Percentiles rank a stretch among this genome's conserved stretches.
Evolutionary conservation across 2,113 vertebrate species (phyloP).

Genomic region (Coptodon bakossiorum): DNA sequence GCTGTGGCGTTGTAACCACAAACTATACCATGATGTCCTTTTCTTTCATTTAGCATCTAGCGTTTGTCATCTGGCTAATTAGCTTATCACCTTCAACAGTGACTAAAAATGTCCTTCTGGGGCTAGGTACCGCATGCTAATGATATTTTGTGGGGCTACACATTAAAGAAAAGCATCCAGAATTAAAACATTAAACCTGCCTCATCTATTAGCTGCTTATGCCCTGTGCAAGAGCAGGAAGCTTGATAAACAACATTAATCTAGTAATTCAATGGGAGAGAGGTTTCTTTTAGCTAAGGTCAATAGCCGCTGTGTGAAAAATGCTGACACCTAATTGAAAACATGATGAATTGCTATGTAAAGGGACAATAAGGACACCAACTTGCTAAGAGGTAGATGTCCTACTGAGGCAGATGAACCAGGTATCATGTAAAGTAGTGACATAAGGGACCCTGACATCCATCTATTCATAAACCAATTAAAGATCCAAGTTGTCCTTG

Average conservation of each 20-base stretch:
- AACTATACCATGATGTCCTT: neutral
- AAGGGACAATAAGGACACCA: neutral
- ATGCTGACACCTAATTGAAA: neutral
- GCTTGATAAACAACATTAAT: neutral
- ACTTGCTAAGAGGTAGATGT: neutral
- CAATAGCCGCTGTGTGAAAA: neutral
- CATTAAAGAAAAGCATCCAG: neutral
- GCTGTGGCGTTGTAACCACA: neutral
- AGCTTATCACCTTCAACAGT: neutral
- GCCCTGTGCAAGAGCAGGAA: neutral
- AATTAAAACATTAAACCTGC: neutral
- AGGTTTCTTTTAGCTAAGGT: neutral
- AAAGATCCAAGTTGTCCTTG: neutral
- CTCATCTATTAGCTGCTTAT: neutral
- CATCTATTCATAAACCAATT: neutral
- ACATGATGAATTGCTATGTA: neutral
- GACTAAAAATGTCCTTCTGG: neutral
- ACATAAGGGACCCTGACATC: neutral
- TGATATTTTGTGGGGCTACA: neutral
- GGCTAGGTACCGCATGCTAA: neutral
- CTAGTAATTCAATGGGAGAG: neutral
- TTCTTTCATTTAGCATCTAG: neutral
- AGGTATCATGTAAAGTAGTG: neutral
- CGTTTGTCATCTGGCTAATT: neutral
- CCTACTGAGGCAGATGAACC: neutral